These are phyloP conservation scores for Drosophila lutescens DNA, from an alignment of 2,888 invertebrate species.

Conservation along the genomic window DNA sequence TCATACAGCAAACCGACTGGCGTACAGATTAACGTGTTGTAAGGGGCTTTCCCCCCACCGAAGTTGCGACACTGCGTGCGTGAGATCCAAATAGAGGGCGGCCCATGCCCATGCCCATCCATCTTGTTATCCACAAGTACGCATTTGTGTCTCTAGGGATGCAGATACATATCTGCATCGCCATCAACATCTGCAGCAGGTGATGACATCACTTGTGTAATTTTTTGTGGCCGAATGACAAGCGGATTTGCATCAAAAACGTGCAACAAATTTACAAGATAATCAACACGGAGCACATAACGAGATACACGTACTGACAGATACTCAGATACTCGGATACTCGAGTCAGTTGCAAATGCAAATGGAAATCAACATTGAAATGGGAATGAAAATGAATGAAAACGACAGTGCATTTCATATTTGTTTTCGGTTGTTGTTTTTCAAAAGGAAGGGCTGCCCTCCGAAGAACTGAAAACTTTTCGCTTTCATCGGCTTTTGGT, in stretches of 20 bases:
- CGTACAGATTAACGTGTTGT: constrained; percentile 24
- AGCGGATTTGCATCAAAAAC: constrained; percentile 57
- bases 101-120: constrained; percentile 2
- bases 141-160: constrained; percentile 11
- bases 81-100: constrained; percentile 6
- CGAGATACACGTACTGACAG: constrained; percentile 37
- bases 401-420: constrained; percentile 31
- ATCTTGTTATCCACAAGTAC: constrained; percentile 7
- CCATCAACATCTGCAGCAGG: constrained; percentile 29
- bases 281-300: constrained; percentile 44
- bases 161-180: not conserved
- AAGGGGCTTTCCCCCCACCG: not conserved
- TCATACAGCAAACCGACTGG: constrained; percentile 12
- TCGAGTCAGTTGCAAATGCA: constrained; percentile 13
- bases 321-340: constrained; percentile 2
- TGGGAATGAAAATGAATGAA: constrained; percentile 25
- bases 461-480: not conserved
- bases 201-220: constrained; percentile 54
- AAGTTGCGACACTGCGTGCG: constrained; percentile 13
- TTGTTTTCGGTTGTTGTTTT: constrained; percentile 7
- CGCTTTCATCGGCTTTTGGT: constrained; percentile 10
- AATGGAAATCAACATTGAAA: constrained; percentile 17
- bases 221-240: constrained; percentile 41
- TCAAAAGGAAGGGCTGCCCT: not conserved
- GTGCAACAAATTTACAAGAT: constrained; percentile 57